Evolutionary conservation across 1,140 invertebrate species (phyloP), one percentile per base, ranked within the genome.

Genomic region (Lethrus apterus): DNA sequence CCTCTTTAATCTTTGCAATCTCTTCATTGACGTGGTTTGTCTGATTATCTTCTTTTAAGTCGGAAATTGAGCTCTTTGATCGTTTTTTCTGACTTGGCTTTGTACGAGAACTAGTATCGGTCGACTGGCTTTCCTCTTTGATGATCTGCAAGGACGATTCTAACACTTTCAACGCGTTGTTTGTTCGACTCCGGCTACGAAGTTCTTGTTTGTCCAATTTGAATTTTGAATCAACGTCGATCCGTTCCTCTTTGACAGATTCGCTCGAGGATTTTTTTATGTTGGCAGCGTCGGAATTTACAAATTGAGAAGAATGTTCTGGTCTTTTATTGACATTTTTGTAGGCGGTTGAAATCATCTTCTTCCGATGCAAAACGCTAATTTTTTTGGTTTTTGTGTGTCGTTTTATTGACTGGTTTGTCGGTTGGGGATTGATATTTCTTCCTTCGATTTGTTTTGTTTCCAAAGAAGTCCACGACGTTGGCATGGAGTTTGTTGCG

Each of bases 111-210:
- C 21, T 26, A 18, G 21, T 42, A 29, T 42, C 40, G 4, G 40
- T 42, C 4, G 40, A 42, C 17, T 42, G 40, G 14, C 40, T 42
- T 13, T 42, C 40, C 24, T 42, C 40, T 13, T 42, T 42, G 14
- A 42, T 42, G 9, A 42, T 42, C 24, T 42, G 40, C 40, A 42
- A 29, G 2, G 40, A 42, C 4, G 40, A 42, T 29, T 42, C 40
- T 24, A 42, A 26, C 23, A 42, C 3, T 29, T 42, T 42, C 3
- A 42, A 21, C 4, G 40, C 40, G 40, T 24, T 42, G 40, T 26
- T 42, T 5, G 29, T 42, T 17, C 40, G 21, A 14, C 40, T 42
- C 21, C 13, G 8, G 23, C 8, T 38, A 10, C 18, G 17, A 1
- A 5, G 21, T 26, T 29, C 29, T 29, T 11, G 23, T 13, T 42